Conservation (phyloP, 1,140 invertebrate species). For the Bombus turneri region DNA sequence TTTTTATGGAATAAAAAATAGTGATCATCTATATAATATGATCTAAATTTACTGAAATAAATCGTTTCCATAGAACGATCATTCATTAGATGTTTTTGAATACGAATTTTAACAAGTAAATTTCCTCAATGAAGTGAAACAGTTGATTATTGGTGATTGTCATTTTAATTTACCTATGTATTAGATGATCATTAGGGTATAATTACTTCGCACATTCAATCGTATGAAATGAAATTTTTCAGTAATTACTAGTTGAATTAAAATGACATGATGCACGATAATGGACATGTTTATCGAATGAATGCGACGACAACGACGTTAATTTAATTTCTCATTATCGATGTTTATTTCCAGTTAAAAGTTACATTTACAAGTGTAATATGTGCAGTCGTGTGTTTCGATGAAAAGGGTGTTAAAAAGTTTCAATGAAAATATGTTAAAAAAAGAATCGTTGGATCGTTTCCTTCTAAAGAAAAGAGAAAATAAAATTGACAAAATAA, state of each 20-base stretch:
- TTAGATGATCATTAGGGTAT: no score
- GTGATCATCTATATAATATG: no score
- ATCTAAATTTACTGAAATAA: background rate
- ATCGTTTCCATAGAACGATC: background rate
- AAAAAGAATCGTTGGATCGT: conserved; percentile 12
- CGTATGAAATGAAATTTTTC: background rate
- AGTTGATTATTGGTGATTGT: background rate
- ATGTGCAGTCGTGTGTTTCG: no score
- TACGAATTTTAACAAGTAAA: background rate
- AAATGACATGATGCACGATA: background rate
- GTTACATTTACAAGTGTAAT: background rate
- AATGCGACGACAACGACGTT: background rate
- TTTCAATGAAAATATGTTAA: no score
- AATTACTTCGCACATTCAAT: background rate
- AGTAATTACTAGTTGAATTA: background rate
- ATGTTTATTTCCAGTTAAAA: background rate
- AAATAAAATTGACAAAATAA: background rate
- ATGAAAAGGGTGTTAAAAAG: background rate
- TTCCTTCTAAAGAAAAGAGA: background rate
- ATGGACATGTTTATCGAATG: background rate
- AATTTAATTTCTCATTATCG: background rate
- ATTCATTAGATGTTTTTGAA: background rate
- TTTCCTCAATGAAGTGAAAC: background rate
- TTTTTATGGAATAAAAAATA: no score
- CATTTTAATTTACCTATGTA: background rate